These are phyloP conservation scores for Drosophila subsilvestris DNA, from an alignment of 2,888 invertebrate genomes.

Conservation along the genomic window DNA sequence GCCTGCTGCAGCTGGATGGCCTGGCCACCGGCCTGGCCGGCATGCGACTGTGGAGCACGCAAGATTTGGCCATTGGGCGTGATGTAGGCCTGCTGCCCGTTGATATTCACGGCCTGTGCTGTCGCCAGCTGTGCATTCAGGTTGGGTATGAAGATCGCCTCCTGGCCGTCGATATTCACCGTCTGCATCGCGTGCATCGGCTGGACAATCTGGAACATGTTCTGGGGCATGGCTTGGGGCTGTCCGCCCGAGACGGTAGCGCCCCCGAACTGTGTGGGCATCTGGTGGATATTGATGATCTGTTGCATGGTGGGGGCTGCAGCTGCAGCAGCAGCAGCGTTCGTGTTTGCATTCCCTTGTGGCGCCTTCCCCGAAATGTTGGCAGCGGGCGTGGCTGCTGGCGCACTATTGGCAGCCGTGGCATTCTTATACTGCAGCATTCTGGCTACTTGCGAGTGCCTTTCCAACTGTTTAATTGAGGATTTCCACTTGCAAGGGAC, in stretches of 20 bases:
- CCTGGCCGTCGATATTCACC: conserved; percentile 96
- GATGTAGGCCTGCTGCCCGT: conserved; percentile 85
- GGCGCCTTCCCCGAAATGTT: conserved; percentile 64
- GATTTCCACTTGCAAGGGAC: conserved; percentile 19
- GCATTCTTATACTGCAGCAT: conserved; percentile 81
- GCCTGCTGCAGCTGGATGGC: conserved; percentile 66
- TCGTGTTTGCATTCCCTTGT: conserved; percentile 39
- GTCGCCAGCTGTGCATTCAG: conserved; percentile 85
- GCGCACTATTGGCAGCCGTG: conserved; percentile 42
- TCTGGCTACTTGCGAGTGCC: conserved; percentile 18
- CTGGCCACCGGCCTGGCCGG: conserved; percentile 21
- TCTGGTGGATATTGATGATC: conserved; percentile 80
- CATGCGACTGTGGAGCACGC: conserved; percentile 86
- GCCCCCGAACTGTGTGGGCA: conserved; percentile 71
- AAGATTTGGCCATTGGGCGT: conserved; percentile 89
- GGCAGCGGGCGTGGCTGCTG: conserved; percentile 53
- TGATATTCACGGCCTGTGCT: conserved; percentile 85
- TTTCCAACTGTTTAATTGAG: conserved; percentile 21
- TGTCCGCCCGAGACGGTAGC: conserved; percentile 24
- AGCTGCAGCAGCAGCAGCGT: conserved; percentile 38
- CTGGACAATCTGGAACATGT: conserved; percentile 86
- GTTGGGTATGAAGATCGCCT: conserved; percentile 95
- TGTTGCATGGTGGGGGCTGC: conserved; percentile 73
- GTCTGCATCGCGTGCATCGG: conserved; percentile 90
- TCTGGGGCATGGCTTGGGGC: conserved; percentile 68